These are phyloP conservation scores for Patella vulgata DNA, from an alignment of 1,140 invertebrate species.

Conservation along the genomic window DNA sequence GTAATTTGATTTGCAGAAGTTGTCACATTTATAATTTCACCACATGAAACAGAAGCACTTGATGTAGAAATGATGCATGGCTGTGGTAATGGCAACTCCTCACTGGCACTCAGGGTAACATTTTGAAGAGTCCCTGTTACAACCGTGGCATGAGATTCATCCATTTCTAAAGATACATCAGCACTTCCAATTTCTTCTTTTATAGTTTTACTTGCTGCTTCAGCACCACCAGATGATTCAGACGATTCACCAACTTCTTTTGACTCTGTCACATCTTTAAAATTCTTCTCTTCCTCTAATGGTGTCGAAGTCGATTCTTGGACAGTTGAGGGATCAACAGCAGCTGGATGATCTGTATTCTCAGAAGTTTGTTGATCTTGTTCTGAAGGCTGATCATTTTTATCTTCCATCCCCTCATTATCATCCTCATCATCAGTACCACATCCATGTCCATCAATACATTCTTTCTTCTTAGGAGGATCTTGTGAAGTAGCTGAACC, in stretches of 20 bases:
- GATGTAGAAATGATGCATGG: no score
- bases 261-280: background rate
- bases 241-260: background rate
- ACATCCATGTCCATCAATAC: constrained; percentile 33
- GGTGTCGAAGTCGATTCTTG: background rate
- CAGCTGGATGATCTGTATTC: background rate
- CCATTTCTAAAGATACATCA: no score
- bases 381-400: background rate
- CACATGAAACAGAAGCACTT: no score
- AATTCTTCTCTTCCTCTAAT: background rate
- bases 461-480: constrained; percentile 16
- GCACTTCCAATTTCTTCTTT: no score
- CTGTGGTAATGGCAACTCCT: no score
- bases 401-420: background rate
- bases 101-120: no score
- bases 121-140: no score
- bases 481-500: no score
- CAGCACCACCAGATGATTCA: background rate
- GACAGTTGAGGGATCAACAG: background rate
- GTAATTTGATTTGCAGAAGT: no score
- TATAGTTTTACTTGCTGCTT: no score
- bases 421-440: constrained; percentile 34
- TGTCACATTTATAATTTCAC: no score
- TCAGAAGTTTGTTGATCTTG: background rate
- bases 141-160: no score